phyloP scores from a whole-genome alignment of 2,797 vertebrate species.

The Sebastolobus alascanus region DNA sequence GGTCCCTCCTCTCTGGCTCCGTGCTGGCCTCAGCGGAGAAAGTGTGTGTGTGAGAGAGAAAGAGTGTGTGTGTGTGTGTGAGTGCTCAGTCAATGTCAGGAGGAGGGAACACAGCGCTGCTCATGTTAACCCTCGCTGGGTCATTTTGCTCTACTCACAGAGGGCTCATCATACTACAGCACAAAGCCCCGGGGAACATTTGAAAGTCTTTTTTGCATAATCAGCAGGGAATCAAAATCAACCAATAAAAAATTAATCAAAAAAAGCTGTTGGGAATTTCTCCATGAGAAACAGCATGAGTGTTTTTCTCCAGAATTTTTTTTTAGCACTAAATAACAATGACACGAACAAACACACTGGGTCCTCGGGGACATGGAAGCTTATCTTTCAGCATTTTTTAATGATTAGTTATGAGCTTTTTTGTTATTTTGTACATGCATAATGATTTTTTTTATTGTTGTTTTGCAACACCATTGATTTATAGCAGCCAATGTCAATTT shows the following conservation, averaged over 20 bases:
- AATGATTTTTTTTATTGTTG: conserved; percentile 5
- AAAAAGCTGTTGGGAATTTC: conserved; percentile 46
- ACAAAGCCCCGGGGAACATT: conserved; percentile 19
- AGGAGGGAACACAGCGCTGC: conserved; percentile 77
- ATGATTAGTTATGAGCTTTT: conserved; percentile 19
- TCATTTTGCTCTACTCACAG: conserved; percentile 44
- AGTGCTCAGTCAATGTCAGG: conserved; percentile 69
- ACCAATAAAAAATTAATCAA: conserved; percentile 20
- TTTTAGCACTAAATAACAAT: conserved; percentile 58
- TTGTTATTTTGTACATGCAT: conserved; percentile 14
- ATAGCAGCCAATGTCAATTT: background rate
- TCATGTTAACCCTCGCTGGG: conserved; percentile 81
- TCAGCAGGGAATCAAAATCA: conserved; percentile 26
- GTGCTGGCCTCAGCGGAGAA: conserved; percentile 69
- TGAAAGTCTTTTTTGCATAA: conserved; percentile 15
- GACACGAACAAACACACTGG: conserved; percentile 53
- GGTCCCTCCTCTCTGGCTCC: conserved; percentile 74
- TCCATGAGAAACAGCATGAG: conserved; percentile 39
- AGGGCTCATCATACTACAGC: conserved; percentile 22
- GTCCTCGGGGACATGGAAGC: conserved; percentile 23
- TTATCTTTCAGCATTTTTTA: conserved; percentile 50
- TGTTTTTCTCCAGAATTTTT: conserved; percentile 7
- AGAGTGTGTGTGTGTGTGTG: conserved; percentile 36
- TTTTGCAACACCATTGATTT: background rate
- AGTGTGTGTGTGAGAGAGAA: conserved; percentile 46